Conservation (phyloP, 2,797 vertebrate genomes). For the Oophaga sylvatica region DNA sequence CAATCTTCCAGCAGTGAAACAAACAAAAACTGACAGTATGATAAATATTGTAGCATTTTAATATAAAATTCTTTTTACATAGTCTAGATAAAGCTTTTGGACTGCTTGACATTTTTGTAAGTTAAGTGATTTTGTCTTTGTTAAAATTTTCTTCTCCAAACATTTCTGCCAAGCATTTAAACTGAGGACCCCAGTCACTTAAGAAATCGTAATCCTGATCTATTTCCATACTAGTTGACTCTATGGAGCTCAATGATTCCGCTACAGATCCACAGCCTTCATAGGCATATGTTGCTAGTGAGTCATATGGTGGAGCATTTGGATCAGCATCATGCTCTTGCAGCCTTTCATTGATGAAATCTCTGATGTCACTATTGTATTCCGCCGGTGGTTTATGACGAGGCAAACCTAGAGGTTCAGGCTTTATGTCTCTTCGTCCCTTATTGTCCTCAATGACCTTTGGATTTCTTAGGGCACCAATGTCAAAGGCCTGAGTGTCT, state of each 20-base stretch:
- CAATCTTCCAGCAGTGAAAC: conserved; percentile 65
- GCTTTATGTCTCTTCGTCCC: conserved; percentile 90
- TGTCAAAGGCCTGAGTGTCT: conserved; percentile 97
- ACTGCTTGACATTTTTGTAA: conserved; percentile 64
- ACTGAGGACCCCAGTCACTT: conserved; percentile 93
- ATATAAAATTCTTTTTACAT: conserved; percentile 60
- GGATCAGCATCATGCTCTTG: conserved; percentile 89
- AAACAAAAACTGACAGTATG: conserved; percentile 71
- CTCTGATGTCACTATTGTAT: conserved; percentile 89
- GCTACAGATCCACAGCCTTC: conserved; percentile 92
- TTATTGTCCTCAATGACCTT: conserved; percentile 92
- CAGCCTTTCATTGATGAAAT: conserved; percentile 91
- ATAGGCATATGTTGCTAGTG: conserved; percentile 94
- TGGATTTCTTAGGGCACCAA: conserved; percentile 93
- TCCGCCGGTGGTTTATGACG: conserved; percentile 76
- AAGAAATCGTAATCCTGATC: conserved; percentile 95
- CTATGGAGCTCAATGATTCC: conserved; percentile 94
- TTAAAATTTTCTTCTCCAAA: conserved; percentile 86
- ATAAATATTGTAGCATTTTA: conserved; percentile 71
- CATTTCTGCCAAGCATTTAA: conserved; percentile 94
- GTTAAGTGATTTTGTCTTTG: conserved; percentile 78
- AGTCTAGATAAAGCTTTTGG: conserved; percentile 68
- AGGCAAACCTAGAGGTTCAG: conserved; percentile 77
- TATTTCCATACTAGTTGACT: conserved; percentile 80
- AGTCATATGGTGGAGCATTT: conserved; percentile 92